Conservation (phyloP, 2,888 invertebrate genomes). For the Caenorhabditis plicata region DNA sequence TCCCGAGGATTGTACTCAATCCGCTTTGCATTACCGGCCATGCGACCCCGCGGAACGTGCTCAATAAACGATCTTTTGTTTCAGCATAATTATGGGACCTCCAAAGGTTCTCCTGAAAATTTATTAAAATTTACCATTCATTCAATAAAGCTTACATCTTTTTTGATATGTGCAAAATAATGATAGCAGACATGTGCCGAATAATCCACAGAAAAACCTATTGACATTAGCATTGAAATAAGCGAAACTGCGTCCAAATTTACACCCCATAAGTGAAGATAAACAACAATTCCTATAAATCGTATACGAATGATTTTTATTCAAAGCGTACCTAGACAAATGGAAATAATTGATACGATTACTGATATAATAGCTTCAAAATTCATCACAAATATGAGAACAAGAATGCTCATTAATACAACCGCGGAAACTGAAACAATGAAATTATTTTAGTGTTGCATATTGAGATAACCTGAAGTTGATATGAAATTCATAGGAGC, state of each 20-base stretch:
- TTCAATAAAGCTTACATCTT: constrained; percentile 12
- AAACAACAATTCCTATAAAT: constrained; percentile 46
- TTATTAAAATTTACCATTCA: neutral
- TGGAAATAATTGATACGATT: constrained; percentile 59
- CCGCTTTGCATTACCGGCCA: constrained; percentile 64
- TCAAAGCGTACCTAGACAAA: constrained; percentile 45
- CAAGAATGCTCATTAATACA: constrained; percentile 60
- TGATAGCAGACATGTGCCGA: constrained; percentile 63
- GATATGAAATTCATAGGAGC: constrained; percentile 62
- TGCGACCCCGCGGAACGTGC: constrained; percentile 58
- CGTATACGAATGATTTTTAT: neutral
- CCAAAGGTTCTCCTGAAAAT: constrained; percentile 29
- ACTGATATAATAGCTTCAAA: constrained; percentile 61
- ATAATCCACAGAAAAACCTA: constrained; percentile 63
- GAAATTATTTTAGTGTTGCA: neutral
- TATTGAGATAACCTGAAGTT: constrained; percentile 42
- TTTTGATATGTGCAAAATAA: constrained; percentile 56
- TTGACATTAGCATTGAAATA: constrained; percentile 61
- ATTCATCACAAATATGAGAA: constrained; percentile 58
- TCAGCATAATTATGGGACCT: constrained; percentile 22
- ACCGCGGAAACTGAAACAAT: constrained; percentile 54
- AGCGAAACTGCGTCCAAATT: constrained; percentile 62
- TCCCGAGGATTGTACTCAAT: constrained; percentile 52
- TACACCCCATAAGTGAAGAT: constrained; percentile 61
- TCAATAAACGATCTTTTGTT: constrained; percentile 42